Conservation (phyloP, 2,797 vertebrate species). For the Gobionotothen gibberifrons region DNA sequence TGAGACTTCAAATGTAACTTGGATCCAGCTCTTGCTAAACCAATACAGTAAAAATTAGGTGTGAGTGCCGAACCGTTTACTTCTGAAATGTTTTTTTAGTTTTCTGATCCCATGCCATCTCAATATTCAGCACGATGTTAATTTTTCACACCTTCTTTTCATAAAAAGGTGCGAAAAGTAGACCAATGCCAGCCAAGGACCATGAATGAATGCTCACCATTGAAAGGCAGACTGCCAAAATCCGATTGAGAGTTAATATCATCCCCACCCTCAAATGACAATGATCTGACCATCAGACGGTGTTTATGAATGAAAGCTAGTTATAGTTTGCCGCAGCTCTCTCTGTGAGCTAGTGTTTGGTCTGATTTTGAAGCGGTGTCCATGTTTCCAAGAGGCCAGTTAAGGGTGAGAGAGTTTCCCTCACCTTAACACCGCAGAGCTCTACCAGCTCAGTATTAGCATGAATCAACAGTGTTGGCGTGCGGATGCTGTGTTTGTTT, state of each 20-base stretch:
- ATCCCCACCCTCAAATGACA: constrained; percentile 46
- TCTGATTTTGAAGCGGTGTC: constrained; percentile 45
- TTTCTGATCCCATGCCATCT: not conserved
- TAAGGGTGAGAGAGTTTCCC: constrained; percentile 70
- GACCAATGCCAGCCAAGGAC: not conserved
- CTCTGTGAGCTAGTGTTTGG: constrained; percentile 53
- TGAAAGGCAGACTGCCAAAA: constrained; percentile 25
- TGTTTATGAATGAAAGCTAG: constrained; percentile 52
- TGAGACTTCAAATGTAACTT: constrained; percentile 30
- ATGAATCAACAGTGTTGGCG: constrained; percentile 66
- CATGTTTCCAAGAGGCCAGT: constrained; percentile 64
- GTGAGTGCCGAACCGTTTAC: constrained; percentile 8
- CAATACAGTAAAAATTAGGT: constrained; percentile 4
- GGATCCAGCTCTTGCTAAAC: constrained; percentile 19
- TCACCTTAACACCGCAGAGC: constrained; percentile 49
- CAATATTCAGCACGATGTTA: not conserved
- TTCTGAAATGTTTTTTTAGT: not conserved
- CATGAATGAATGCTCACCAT: constrained; percentile 36
- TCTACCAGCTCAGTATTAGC: constrained; percentile 38
- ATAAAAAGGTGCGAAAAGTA: constrained; percentile 4
- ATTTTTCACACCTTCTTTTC: constrained; percentile 17
- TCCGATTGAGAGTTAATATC: constrained; percentile 35
- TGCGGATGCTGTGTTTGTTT: constrained; percentile 60
- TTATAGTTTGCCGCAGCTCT: constrained; percentile 21
- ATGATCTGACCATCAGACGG: constrained; percentile 44